Conservation (phyloP, 2,888 invertebrate species). For the Lacanobia wlatinum region DNA sequence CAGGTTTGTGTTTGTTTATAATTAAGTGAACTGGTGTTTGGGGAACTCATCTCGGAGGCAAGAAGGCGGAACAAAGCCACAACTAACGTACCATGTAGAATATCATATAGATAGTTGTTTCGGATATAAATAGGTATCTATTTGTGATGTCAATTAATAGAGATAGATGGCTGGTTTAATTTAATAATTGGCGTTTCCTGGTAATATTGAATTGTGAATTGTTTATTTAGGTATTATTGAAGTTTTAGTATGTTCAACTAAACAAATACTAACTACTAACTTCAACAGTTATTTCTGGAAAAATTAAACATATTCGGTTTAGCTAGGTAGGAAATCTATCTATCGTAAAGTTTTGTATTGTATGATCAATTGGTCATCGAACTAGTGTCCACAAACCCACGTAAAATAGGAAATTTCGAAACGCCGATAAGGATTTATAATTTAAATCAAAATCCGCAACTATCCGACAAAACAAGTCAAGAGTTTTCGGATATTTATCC, state of each 20-base stretch:
- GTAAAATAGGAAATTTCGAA: too few species aligned
- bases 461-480: too few species aligned
- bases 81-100: constrained; percentile 27
- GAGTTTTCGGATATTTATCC: constrained; percentile 17
- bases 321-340: too few species aligned
- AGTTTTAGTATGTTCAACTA: too few species aligned
- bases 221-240: background rate
- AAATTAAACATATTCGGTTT: too few species aligned
- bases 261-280: too few species aligned
- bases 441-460: too few species aligned
- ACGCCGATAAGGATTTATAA: too few species aligned
- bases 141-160: constrained; percentile 28
- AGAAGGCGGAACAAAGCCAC: constrained; percentile 44
- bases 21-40: constrained; percentile 52
- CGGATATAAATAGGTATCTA: constrained; percentile 21
- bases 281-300: too few species aligned
- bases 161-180: constrained; percentile 5
- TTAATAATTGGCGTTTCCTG: background rate
- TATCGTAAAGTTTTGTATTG: too few species aligned
- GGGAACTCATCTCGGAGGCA: constrained; percentile 43
- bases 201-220: constrained; percentile 13
- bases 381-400: too few species aligned
- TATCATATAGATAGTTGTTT: constrained; percentile 20
- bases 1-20: constrained; percentile 52
- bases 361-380: too few species aligned